Conservation (phyloP, 2,888 invertebrate genomes). For the Teleogryllus oceanicus region DNA sequence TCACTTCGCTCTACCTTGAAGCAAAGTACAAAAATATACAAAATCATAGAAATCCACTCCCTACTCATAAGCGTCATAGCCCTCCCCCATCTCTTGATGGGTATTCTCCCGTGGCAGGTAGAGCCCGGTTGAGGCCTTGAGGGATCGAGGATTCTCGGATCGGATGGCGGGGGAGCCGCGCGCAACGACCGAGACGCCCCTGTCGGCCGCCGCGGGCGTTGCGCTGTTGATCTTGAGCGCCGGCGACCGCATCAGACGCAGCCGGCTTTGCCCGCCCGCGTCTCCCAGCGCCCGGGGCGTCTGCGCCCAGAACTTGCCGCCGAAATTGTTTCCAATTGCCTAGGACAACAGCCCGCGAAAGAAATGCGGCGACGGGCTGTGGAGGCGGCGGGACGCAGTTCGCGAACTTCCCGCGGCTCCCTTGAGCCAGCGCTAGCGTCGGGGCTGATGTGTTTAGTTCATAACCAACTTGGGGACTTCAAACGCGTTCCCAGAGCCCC, state of each 20-base stretch:
- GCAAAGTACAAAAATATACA: too few species aligned
- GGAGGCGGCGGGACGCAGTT: not conserved
- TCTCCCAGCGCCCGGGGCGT: not conserved
- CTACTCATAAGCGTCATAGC: too few species aligned
- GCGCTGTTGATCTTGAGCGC: not conserved
- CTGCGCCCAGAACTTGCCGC: not conserved
- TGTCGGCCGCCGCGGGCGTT: slow-evolving; percentile 1
- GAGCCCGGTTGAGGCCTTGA: too few species aligned
- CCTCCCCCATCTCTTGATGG: too few species aligned
- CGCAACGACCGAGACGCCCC: not conserved
- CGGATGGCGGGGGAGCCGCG: too few species aligned
- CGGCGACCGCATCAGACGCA: slow-evolving; percentile 18
- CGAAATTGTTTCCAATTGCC: slow-evolving; percentile 9
- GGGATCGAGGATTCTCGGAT: too few species aligned
- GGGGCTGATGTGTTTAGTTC: slow-evolving; percentile 1
- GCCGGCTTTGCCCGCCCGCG: not conserved
- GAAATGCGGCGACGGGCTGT: not conserved
- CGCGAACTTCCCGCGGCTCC: not conserved
- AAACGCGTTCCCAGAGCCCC: not conserved
- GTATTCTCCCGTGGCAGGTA: too few species aligned
- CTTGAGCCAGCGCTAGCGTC: not conserved
- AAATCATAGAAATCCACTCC: too few species aligned
- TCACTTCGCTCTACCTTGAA: too few species aligned
- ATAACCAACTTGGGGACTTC: not conserved
- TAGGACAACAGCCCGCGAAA: not conserved